Conservation (phyloP, 2,888 invertebrate species). For the Pogonocherus hispidulus region DNA sequence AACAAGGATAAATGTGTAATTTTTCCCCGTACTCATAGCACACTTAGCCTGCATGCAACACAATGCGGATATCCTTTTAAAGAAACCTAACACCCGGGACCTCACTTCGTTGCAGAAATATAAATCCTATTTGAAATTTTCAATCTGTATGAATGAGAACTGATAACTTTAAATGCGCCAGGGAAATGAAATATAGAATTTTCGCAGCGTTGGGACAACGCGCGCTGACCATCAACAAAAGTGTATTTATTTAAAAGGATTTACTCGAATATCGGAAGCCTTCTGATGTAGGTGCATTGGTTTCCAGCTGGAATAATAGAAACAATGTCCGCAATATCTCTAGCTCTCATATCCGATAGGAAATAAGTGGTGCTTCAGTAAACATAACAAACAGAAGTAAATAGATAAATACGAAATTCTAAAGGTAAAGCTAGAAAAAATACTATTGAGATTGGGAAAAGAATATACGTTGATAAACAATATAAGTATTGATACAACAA, state of each 20-base stretch:
- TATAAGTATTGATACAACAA: too few relatives aligned
- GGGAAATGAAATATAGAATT: constrained; percentile 22
- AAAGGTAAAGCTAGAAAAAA: not conserved
- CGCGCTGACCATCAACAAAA: constrained; percentile 17
- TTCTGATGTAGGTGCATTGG: not conserved
- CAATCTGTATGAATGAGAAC: not conserved
- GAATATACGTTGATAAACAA: too few relatives aligned
- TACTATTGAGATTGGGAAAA: not conserved
- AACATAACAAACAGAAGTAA: not conserved
- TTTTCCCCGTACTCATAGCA: too few relatives aligned
- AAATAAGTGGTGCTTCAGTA: not conserved
- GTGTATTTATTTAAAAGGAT: constrained; percentile 14
- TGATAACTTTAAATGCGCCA: not conserved
- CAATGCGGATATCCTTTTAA: too few relatives aligned
- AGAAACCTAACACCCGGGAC: not conserved
- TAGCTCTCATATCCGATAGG: not conserved
- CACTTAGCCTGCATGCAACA: too few relatives aligned
- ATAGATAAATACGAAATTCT: not conserved
- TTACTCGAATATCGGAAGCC: not conserved
- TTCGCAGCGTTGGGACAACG: not conserved
- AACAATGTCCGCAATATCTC: not conserved
- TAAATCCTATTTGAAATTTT: not conserved
- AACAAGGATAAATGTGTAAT: too few relatives aligned
- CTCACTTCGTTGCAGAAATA: not conserved
- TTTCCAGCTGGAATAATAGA: constrained; percentile 7